phyloP scores from a whole-genome alignment of 2,797 vertebrate genomes.

The Manis javanica region DNA sequence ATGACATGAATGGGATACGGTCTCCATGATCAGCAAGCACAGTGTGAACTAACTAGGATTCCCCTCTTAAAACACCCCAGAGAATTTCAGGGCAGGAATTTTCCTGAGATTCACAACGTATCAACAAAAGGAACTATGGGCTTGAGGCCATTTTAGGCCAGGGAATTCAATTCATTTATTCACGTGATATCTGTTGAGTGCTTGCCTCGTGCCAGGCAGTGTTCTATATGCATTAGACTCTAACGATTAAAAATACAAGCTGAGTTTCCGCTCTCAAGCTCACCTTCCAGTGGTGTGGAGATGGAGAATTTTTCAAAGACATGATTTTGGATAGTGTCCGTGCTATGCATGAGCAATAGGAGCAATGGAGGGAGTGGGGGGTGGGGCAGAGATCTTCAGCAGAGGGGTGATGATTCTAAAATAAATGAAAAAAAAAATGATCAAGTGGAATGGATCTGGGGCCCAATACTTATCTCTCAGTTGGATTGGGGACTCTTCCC shows the following conservation, averaged over 20 bases:
- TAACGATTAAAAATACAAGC: neutral
- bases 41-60: neutral
- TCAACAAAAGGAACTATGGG: neutral
- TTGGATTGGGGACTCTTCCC: conserved; percentile 93
- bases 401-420: conserved; percentile 92
- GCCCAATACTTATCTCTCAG: conserved; percentile 89
- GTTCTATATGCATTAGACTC: neutral
- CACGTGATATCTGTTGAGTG: neutral
- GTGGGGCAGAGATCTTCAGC: conserved; percentile 88
- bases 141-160: neutral
- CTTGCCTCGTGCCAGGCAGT: neutral
- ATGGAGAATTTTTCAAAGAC: neutral
- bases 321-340: neutral
- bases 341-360: neutral
- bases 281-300: neutral
- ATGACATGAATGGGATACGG: conserved; percentile 92
- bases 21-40: conserved; percentile 89
- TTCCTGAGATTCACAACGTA: neutral
- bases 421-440: conserved; percentile 87
- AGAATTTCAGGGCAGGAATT: neutral
- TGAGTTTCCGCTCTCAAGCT: neutral
- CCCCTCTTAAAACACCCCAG: conserved; percentile 7
- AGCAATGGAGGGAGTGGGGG: neutral
- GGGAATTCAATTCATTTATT: neutral
- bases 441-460: conserved; percentile 94